phyloP scores from a whole-genome alignment of 2,888 invertebrate species.

The Papilio gigon region DNA sequence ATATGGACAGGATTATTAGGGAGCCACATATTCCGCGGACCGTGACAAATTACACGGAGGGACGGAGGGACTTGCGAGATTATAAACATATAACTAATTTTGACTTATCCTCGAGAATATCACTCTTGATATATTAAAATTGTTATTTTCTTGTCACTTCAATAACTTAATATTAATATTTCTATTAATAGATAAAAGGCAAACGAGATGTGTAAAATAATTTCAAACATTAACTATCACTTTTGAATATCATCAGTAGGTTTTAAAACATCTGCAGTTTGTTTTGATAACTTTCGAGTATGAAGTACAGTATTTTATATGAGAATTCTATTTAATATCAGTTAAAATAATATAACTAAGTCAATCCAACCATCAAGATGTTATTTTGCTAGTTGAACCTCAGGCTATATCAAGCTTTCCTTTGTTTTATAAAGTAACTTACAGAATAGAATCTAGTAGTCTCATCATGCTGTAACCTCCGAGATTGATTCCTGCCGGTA shows the following conservation, averaged over 20 bases:
- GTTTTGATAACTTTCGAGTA: too few relatives aligned
- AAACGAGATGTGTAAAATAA: background rate
- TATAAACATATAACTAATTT: slow-evolving; percentile 25
- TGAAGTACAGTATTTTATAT: too few relatives aligned
- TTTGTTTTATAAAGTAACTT: slow-evolving; percentile 46
- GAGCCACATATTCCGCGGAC: slow-evolving; percentile 25
- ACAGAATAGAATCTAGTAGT: slow-evolving; percentile 61
- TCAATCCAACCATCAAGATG: background rate
- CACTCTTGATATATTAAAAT: slow-evolving; percentile 7
- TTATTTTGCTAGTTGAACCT: background rate
- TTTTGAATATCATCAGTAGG: too few relatives aligned
- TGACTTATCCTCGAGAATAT: slow-evolving; percentile 1
- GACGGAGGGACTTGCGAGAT: slow-evolving; percentile 17
- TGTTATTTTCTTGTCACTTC: background rate
- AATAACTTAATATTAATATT: background rate
- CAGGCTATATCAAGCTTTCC: background rate
- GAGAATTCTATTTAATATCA: background rate
- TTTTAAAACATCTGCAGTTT: too few relatives aligned
- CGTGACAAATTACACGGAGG: slow-evolving; percentile 23
- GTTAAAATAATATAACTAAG: background rate
- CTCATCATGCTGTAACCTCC: slow-evolving; percentile 66
- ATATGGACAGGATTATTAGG: slow-evolving; percentile 37
- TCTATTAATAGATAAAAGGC: background rate
- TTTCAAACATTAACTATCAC: too few relatives aligned
- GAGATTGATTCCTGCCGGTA: slow-evolving; percentile 71